Base-by-base conservation (phyloP, 1,140 invertebrate genomes). In the Lordiphosa mommai region DNA sequence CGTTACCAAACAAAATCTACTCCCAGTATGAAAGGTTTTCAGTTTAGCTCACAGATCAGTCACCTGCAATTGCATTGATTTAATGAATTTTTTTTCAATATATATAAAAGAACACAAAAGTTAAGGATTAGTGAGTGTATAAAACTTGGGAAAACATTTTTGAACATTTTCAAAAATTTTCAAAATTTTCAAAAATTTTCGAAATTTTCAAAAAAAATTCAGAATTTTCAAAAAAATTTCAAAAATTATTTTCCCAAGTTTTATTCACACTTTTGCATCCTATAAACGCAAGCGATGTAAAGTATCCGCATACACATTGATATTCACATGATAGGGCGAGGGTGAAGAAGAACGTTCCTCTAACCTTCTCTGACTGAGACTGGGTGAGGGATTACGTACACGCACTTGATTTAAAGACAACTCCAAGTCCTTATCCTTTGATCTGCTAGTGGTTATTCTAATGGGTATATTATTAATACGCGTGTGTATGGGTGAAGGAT, bases 11-110 rank as follows among this genome's bases (percentile, higher is more conserved):
- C 40, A 51, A 51, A 46, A 73, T 51, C 69, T 88, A 88, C 86
- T 88, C 86, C 86, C 86, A 88, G 86, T 51, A 88, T 59, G 64
- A 72, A 86, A 86, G 80, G 80, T 59, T 59, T 66, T 50, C 53
- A 49, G 53, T 6, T 37, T 30, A 61, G 46, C 8, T 51, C 44
- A 57, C 43, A 27, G 37, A 38, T 12, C 55, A 55, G 30, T 34
- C 48, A 57, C 48, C 70, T 33, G 46, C 30, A 61, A 86, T 72
- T 87, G 79, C 66, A 61, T 53, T 66, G 74, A 72, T 65, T 87
- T 69, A 82, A 69, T 77, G 68, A n/a, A n/a, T n/a, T n/a, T n/a
- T n/a, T n/a, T n/a, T n/a, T n/a, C n/a, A n/a, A n/a, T n/a, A n/a
- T n/a, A n/a, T n/a, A n/a, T n/a, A n/a, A n/a, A n/a, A n/a, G n/a